A percentile compares a stretch with the other conserved stretches of the same genome.
phyloP scores from a whole-genome alignment of 2,888 invertebrate genomes.

The Calliphora vomitoria region DNA sequence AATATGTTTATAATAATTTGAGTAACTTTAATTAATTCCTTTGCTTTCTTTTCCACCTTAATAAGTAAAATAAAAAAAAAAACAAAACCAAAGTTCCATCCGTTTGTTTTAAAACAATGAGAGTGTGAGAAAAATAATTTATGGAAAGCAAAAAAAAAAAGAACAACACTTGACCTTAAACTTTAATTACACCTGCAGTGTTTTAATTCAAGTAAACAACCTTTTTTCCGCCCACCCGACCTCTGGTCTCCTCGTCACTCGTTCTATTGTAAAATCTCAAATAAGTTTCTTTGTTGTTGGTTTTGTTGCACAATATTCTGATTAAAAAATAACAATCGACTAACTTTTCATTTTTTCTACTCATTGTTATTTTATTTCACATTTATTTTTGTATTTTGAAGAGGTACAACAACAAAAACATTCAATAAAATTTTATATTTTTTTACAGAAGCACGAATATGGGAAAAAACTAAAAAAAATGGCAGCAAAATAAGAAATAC shows the following conservation, averaged over 20 bases:
- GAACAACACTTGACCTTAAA: slow-evolving; percentile 69
- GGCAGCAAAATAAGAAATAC: not conserved
- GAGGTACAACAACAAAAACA: slow-evolving; percentile 36
- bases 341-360: slow-evolving; percentile 55
- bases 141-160: slow-evolving; percentile 18
- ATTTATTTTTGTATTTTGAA: slow-evolving; percentile 38
- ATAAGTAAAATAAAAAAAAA: not conserved
- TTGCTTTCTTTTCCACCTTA: not conserved
- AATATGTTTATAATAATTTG: slow-evolving; percentile 1
- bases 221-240: not conserved
- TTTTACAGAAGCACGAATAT: slow-evolving; percentile 2
- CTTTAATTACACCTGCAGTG: slow-evolving; percentile 69
- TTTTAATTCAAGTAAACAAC: slow-evolving; percentile 37
- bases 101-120: not conserved
- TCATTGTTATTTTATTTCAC: slow-evolving; percentile 50
- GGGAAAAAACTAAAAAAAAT: slow-evolving; percentile 20
- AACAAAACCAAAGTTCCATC: slow-evolving; percentile 6
- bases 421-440: slow-evolving; percentile 65
- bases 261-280: slow-evolving; percentile 45
- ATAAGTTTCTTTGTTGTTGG: slow-evolving; percentile 35
- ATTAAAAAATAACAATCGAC: slow-evolving; percentile 69
- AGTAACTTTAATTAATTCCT: slow-evolving; percentile 37
- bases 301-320: slow-evolving; percentile 55
- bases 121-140: slow-evolving; percentile 20
- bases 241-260: not conserved